Evolutionary conservation across 2,113 vertebrate species (phyloP).

Genomic region (Odocoileus virginianus): DNA sequence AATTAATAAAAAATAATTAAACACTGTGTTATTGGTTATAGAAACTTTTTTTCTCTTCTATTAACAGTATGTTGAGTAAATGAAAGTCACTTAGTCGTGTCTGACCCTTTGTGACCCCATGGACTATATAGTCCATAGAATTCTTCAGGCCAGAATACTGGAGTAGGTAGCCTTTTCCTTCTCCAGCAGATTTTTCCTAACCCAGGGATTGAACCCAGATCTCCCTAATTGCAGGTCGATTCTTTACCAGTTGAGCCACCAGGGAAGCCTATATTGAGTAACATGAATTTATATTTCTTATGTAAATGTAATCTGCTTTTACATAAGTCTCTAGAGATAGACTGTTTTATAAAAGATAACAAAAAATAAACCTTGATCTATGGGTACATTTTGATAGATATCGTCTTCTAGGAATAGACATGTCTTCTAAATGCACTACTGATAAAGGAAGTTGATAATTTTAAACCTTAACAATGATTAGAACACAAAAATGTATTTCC

Average conservation of each 20-base stretch:
- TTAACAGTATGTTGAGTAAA: background rate
- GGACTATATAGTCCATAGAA: background rate
- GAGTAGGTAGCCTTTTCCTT: background rate
- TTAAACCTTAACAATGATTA: background rate
- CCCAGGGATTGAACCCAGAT: background rate
- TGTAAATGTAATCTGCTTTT: background rate
- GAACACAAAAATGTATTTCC: background rate
- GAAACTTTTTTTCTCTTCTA: background rate
- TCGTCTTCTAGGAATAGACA: background rate
- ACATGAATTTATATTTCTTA: background rate
- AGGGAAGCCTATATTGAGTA: background rate
- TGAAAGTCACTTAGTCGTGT: fast-evolving
- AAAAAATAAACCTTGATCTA: background rate
- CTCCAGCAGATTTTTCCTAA: background rate
- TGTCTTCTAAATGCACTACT: background rate
- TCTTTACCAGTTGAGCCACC: background rate
- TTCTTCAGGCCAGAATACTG: background rate
- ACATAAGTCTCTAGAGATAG: background rate
- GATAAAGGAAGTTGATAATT: background rate
- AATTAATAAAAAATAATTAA: background rate
- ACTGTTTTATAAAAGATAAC: background rate
- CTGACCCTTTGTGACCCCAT: background rate
- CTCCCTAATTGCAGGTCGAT: background rate
- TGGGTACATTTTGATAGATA: background rate
- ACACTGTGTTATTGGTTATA: background rate